Evolutionary conservation across 92 coral and sea anemone genomes (phyloP).

Genomic region (Chrysogorgia sp.): DNA sequence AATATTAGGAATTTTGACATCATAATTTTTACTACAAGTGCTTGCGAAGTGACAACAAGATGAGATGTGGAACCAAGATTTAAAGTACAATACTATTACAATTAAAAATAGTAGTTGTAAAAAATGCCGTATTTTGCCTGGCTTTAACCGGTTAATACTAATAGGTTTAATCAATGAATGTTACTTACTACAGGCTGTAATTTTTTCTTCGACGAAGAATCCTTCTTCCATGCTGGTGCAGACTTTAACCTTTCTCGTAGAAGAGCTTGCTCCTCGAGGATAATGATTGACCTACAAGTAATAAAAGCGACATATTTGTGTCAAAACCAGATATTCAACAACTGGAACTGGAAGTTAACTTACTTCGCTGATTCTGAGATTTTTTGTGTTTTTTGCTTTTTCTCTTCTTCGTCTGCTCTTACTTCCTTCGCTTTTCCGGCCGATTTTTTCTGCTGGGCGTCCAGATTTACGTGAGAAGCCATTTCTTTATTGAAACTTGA

Average conservation of each 20-base stretch:
- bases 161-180: neutral
- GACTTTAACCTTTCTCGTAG: conserved; percentile 77
- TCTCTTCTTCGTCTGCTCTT: conserved; percentile 77
- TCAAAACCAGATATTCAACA: conserved; percentile 8
- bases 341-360: conserved; percentile 28
- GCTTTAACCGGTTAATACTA: neutral
- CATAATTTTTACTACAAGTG: too few relatives aligned
- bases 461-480: conserved; percentile 81
- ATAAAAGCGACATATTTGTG: neutral
- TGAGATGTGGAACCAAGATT: too few relatives aligned
- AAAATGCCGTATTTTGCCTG: too few relatives aligned
- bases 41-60: too few relatives aligned
- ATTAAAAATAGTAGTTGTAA: too few relatives aligned
- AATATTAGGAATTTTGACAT: too few relatives aligned
- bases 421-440: conserved; percentile 74
- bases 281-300: conserved; percentile 82
- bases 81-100: too few relatives aligned
- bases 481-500: conserved; percentile 35
- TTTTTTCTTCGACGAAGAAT: conserved; percentile 71
- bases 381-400: conserved; percentile 72
- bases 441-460: conserved; percentile 77
- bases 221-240: conserved; percentile 87
- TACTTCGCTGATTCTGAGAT: conserved; percentile 91
- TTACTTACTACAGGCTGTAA: conserved; percentile 85
- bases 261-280: conserved; percentile 96